Percentiles rank a stretch among this genome's conserved stretches.
Conservation (phyloP, 2,888 invertebrate species). For the Acrobasis consociella region DNA sequence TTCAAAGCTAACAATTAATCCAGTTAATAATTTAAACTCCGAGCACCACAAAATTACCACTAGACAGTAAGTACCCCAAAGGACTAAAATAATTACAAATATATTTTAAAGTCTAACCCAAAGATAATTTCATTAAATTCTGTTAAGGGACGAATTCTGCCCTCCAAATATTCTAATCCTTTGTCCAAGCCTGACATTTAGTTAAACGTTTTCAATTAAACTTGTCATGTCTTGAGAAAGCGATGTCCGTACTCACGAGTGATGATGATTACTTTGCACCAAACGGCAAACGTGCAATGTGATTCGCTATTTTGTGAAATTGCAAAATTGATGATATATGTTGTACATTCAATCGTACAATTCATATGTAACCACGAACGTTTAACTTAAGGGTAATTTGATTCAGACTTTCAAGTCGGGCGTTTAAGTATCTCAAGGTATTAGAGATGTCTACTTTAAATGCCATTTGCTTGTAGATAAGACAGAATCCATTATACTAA, state of each 20-base stretch:
- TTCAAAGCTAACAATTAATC: neutral
- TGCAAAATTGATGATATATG: conserved; percentile 6
- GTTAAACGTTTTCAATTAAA: conserved; percentile 21
- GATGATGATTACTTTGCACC: conserved; percentile 15
- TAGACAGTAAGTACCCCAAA: neutral
- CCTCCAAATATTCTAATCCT: conserved; percentile 16
- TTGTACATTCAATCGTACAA: neutral
- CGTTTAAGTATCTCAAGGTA: conserved; percentile 5
- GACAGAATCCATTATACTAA: conserved; percentile 37
- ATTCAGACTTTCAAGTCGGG: conserved; percentile 8
- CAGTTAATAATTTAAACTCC: too few relatives aligned
- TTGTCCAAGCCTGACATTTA: conserved; percentile 18
- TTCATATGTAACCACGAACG: neutral
- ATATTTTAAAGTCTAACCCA: neutral
- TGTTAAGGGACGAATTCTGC: conserved; percentile 11
- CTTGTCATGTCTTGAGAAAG: conserved; percentile 19
- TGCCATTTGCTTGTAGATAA: conserved; percentile 38
- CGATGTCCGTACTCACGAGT: conserved; percentile 11
- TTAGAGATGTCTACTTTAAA: conserved; percentile 35
- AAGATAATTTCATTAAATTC: conserved; percentile 8
- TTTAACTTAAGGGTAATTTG: conserved; percentile 18
- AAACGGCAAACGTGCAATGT: neutral
- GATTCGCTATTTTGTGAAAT: conserved; percentile 1
- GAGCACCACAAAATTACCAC: too few relatives aligned
- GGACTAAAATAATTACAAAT: neutral